A percentile compares a stretch with the other conserved stretches of the same genome.
Evolutionary conservation across 2,113 vertebrate genomes (phyloP).

Genomic region (Prionailurus viverrinus): DNA sequence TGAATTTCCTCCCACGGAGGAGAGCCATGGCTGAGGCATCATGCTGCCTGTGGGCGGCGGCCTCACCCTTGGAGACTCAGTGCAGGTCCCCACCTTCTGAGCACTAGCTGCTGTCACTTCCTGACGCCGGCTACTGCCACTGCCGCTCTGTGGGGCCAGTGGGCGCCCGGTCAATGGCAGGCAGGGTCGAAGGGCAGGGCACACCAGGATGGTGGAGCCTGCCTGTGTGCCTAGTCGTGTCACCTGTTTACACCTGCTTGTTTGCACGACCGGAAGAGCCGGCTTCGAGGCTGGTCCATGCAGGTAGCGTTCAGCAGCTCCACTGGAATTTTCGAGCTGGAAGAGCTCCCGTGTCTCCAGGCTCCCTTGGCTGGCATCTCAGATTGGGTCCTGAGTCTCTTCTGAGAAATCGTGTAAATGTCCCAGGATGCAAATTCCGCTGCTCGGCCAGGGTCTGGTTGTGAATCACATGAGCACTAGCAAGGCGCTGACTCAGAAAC

Average conservation of each 20-base stretch:
- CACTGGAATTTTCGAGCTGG: accelerated
- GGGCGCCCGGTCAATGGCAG: accelerated
- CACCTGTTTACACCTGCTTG: background rate
- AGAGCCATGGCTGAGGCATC: accelerated
- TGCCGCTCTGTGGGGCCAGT: accelerated
- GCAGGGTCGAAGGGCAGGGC: background rate
- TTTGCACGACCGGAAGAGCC: background rate
- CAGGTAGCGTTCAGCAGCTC: background rate
- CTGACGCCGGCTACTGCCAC: accelerated
- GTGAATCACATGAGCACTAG: accelerated
- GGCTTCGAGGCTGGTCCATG: accelerated
- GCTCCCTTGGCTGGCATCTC: background rate
- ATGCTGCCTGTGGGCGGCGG: background rate
- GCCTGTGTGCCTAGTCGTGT: background rate
- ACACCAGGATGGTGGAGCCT: background rate
- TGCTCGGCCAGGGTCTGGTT: accelerated
- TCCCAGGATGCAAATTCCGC: too few species aligned
- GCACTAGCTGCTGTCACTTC: accelerated
- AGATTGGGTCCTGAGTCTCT: background rate
- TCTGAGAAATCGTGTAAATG: background rate
- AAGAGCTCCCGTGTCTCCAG: background rate
- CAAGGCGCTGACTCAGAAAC: background rate
- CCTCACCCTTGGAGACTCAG: background rate
- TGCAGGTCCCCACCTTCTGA: background rate
- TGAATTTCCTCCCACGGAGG: background rate